Evolutionary conservation across 2,113 vertebrate species (phyloP), one percentile per base, ranked within the genome.

Genomic region (Microcebus griseorufus): DNA sequence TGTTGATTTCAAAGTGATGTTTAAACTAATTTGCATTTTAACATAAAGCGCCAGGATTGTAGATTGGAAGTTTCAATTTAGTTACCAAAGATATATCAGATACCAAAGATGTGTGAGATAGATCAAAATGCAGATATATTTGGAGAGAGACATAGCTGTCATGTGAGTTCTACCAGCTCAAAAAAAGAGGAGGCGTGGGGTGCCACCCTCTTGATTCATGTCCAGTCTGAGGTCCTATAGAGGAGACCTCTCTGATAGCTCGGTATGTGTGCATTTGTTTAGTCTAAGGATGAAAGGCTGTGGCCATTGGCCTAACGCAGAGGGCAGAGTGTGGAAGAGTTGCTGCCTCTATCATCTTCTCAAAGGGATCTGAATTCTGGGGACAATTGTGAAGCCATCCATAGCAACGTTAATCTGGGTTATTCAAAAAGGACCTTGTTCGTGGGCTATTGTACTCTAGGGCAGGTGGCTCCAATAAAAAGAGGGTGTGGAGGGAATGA

Each of bases 401-500:
- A 10, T 45, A 18, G 10, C 4, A 60, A 76, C 5, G 6, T 22
- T 60, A 9, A 42, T 7, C 45, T 42, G 17, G 7, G 1, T 82
- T 58, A 16, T 60, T 80, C 32, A 37, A 3, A 92, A 64, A 65
- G 42, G 27, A 58, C 0, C 18, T 42, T 73, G 51, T 22, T 64
- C 79, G 5, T 65, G 45, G 37, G 7, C 7, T 62, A 4, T 25
- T 89, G 67, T 42, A 1, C 5, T 20, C 32, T 75, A 88, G 14
- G 13, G 0, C 3, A 20, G 12, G 2, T 2, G 29, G 8, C 2
- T 75, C 16, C 39, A 6, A 5, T 17, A 48, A 32, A 60, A 48
- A 25, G 34, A 75, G 10, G 8, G 17, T 3, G 0, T 42, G n/a
- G 8, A 1, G 5, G n/a, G 12, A 9, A 2, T 10, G 34, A 0